phyloP scores from a whole-genome alignment of 2,888 invertebrate genomes.

The Melolontha melolontha region DNA sequence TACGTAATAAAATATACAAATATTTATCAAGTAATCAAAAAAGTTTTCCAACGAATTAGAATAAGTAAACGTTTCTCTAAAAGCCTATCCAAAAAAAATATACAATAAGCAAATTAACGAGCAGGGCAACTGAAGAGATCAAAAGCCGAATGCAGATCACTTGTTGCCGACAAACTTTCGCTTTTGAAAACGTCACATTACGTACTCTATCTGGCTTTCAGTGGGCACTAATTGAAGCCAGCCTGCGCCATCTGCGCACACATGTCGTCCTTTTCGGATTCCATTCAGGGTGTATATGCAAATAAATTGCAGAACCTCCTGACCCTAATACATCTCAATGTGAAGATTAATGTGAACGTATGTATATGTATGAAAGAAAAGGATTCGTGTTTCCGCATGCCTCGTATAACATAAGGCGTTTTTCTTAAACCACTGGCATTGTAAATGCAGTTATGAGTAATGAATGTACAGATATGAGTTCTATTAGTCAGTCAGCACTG shows the following conservation, averaged over 20 bases:
- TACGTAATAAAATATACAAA: too few relatives aligned
- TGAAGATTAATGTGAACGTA: slow-evolving; percentile 17
- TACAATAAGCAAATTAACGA: too few relatives aligned
- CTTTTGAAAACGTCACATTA: slow-evolving; percentile 17
- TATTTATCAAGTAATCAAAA: too few relatives aligned
- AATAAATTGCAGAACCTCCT: slow-evolving; percentile 27
- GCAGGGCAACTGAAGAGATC: too few relatives aligned
- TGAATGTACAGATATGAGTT: background rate
- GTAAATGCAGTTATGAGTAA: slow-evolving; percentile 4
- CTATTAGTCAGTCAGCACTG: slow-evolving; percentile 20
- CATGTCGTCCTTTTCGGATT: slow-evolving; percentile 28
- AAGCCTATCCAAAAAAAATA: too few relatives aligned
- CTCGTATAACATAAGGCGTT: slow-evolving; percentile 2
- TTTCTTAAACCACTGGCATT: slow-evolving; percentile 1
- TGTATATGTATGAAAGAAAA: slow-evolving; percentile 13
- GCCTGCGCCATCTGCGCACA: slow-evolving; percentile 22
- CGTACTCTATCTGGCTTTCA: slow-evolving; percentile 19
- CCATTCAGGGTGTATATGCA: slow-evolving; percentile 22
- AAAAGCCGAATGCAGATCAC: slow-evolving; percentile 11
- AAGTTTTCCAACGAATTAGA: too few relatives aligned
- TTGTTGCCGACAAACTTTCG: slow-evolving; percentile 25
- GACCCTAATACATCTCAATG: slow-evolving; percentile 26
- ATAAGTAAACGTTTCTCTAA: too few relatives aligned
- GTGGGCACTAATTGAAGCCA: slow-evolving; percentile 19
- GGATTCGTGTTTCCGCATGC: slow-evolving; percentile 25